phyloP scores from a whole-genome alignment of 2,888 invertebrate genomes.

The Drosophila siamana region DNA sequence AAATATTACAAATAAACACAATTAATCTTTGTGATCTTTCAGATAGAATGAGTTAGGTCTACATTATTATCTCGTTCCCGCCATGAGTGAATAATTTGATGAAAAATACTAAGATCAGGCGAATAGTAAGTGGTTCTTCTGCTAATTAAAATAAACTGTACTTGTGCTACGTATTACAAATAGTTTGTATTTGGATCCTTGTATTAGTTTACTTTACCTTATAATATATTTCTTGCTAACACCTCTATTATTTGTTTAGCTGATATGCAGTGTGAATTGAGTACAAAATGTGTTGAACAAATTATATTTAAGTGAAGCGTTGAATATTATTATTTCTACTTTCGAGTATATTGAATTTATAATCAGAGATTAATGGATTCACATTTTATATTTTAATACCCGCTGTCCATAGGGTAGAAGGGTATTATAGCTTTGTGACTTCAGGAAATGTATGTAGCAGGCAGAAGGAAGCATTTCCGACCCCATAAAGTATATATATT shows the following conservation, averaged over 20 bases:
- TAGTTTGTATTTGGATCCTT: neutral
- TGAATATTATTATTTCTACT: neutral
- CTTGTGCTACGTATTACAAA: neutral
- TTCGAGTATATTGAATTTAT: neutral
- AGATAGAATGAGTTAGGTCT: neutral
- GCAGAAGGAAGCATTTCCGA: too few species aligned
- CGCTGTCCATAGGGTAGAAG: too few species aligned
- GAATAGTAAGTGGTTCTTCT: neutral
- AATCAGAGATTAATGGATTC: slow-evolving; percentile 1
- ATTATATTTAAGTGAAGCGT: neutral
- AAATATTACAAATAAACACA: neutral
- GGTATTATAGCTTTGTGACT: too few species aligned
- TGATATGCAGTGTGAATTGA: neutral
- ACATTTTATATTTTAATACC: neutral
- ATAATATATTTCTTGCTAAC: neutral
- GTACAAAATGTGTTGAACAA: neutral
- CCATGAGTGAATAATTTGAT: neutral
- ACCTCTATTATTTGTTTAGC: neutral
- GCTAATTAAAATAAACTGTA: neutral
- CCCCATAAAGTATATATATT: too few species aligned
- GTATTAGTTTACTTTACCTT: neutral
- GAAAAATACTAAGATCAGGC: neutral
- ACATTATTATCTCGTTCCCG: neutral
- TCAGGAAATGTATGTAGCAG: too few species aligned
- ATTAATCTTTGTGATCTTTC: neutral